phyloP scores from a whole-genome alignment of 2,888 invertebrate species.

The Limnephilus rhombicus region DNA sequence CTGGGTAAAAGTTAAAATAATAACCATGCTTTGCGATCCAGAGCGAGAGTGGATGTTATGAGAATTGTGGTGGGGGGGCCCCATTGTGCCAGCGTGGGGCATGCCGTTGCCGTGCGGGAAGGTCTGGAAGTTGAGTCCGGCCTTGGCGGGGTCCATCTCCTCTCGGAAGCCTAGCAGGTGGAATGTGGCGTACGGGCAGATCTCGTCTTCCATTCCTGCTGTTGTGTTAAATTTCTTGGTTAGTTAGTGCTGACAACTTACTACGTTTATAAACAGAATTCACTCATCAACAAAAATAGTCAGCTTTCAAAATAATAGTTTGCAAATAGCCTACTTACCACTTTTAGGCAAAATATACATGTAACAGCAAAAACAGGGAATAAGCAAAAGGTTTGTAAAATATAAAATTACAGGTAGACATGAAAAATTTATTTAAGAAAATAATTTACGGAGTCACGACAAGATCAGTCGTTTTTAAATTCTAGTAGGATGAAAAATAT shows the following conservation, averaged over 20 bases:
- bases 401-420: background rate
- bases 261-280: background rate
- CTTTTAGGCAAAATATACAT: background rate
- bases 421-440: background rate
- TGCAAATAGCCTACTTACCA: background rate
- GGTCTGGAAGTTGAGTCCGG: conserved; percentile 90
- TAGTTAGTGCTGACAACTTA: background rate
- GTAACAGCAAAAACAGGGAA: background rate
- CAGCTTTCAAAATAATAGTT: conserved; percentile 43
- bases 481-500: background rate
- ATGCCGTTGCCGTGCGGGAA: conserved; percentile 87
- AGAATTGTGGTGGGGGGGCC: conserved; percentile 85
- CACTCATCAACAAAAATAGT: conserved; percentile 44
- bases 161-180: conserved; percentile 96
- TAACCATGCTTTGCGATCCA: conserved; percentile 93
- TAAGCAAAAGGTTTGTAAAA: background rate
- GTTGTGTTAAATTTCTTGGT: background rate
- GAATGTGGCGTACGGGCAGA: conserved; percentile 98
- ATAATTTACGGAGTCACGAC: background rate
- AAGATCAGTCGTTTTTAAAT: background rate
- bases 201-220: conserved; percentile 95
- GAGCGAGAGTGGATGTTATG: conserved; percentile 89
- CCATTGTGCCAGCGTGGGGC: conserved; percentile 89
- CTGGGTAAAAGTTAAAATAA: conserved; percentile 67
- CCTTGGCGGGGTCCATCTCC: conserved; percentile 96